Evolutionary conservation across 2,888 invertebrate species (phyloP), one percentile per base, ranked within the genome.

Genomic region (Eurytoma adleriae): DNA sequence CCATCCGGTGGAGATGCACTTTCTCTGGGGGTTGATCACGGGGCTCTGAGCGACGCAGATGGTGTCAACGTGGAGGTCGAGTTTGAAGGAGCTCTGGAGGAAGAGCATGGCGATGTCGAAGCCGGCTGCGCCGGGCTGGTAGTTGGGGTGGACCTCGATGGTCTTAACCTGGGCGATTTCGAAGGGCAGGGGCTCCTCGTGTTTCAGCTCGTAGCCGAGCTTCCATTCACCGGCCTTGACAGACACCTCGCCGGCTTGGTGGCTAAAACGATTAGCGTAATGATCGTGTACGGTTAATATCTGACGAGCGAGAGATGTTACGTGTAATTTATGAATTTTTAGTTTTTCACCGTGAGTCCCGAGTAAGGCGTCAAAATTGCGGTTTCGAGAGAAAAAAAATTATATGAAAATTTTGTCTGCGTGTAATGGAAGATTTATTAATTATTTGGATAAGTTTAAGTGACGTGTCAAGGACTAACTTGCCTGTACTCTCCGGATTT

Each of bases 171-270:
- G 94, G 0, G 94, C 92, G 76, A 96, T 94, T 90, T 96, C 95
- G 93, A 95, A 96, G 0, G 96, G 95, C 16, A 95, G 91, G 0
- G 96, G 96, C 85, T 96, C 96, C 72, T 95, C 95, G 78, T 89
- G 85, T 73, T 87, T 86, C 14, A 90, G 84, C 83, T 95, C 96
- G 85, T 95, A 94, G 64, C 96, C 96, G 3, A 96, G 92, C 86
- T 95, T 95, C 96, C 96, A 96, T 93, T 96, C 96, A 0, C 96
- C 96, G 0, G 95, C 95, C 88, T 96, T 96, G 84, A 96, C 93
- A 0, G 95, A 92, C 0, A 96, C 92, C 87, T 96, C 95, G 84
- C 92, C 92, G 16, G 95, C 93, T 40, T 92, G 90, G 2, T 94
- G 90, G 57, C 95, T 95, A 57, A 1, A 74, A 79, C 48, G 7